Evolutionary conservation across 2,113 vertebrate genomes (phyloP).

Genomic region (Spizaetus ornatus): DNA sequence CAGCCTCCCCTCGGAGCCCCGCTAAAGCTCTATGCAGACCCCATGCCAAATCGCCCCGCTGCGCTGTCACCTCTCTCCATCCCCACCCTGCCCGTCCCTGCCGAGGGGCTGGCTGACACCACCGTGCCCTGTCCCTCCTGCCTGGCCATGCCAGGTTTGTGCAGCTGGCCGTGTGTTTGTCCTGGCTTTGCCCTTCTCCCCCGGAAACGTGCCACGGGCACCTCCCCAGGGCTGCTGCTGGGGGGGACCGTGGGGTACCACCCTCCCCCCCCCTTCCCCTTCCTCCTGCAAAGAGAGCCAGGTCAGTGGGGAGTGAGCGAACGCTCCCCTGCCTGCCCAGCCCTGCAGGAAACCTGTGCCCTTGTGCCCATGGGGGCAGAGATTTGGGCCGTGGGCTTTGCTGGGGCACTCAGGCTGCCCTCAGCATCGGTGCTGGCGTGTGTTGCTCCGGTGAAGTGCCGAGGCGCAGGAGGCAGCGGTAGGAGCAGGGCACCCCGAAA

Average conservation of each 20-base stretch:
- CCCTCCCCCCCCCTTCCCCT: background rate
- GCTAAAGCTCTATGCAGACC: background rate
- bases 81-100: background rate
- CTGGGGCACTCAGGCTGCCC: background rate
- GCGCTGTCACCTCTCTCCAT: background rate
- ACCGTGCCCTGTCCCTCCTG: background rate
- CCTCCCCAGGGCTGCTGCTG: background rate
- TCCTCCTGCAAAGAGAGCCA: background rate
- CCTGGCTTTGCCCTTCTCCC: background rate
- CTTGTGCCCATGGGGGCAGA: background rate
- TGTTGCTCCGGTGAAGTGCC: background rate
- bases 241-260: background rate
- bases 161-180: background rate
- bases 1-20: background rate
- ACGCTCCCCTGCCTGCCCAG: background rate
- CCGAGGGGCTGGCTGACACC: background rate
- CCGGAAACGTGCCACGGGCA: rapidly evolving
- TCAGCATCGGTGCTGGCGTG: rapidly evolving
- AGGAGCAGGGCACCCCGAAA: background rate
- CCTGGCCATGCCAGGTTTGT: background rate
- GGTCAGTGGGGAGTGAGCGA: rapidly evolving
- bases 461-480: rapidly evolving
- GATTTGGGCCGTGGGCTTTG: background rate
- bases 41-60: rapidly evolving
- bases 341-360: rapidly evolving